Conservation (phyloP, 30 jellyfish, hydroid and myxozoan species). For the Sanderia malayensis region DNA sequence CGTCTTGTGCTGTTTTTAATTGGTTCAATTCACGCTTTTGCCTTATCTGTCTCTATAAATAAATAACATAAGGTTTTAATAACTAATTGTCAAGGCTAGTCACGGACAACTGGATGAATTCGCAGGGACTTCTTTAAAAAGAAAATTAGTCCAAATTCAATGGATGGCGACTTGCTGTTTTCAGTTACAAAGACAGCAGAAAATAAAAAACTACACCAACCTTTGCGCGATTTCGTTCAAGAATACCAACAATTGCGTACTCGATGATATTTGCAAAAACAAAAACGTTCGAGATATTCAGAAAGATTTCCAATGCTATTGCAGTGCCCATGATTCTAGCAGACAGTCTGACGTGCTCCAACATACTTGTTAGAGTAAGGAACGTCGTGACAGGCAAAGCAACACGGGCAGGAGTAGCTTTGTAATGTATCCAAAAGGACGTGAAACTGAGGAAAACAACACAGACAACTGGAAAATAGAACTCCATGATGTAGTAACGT, state of each 20-base stretch:
- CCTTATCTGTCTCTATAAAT: too few species aligned
- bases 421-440: conserved; percentile 74
- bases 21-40: neutral
- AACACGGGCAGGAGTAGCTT: conserved; percentile 84
- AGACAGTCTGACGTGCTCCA: conserved; percentile 57
- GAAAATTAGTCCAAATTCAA: too few species aligned
- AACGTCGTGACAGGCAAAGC: conserved; percentile 84
- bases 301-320: conserved; percentile 50
- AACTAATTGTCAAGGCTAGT: too few species aligned
- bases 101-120: too few species aligned
- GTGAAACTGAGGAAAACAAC: conserved; percentile 64
- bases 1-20: neutral
- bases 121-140: too few species aligned
- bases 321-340: conserved; percentile 31
- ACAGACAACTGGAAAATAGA: conserved; percentile 67
- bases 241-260: conserved; percentile 61
- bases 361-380: conserved; percentile 59
- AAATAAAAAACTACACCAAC: neutral
- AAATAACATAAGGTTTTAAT: too few species aligned
- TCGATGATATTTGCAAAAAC: conserved; percentile 66
- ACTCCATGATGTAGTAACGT: conserved; percentile 64
- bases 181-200: too few species aligned
- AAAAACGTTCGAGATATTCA: conserved; percentile 46
- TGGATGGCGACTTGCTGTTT: too few species aligned
- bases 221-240: conserved; percentile 14